Percentiles rank a stretch among this genome's conserved stretches.
Conservation (phyloP, 2,113 vertebrate species). For the Malurus melanocephalus region DNA sequence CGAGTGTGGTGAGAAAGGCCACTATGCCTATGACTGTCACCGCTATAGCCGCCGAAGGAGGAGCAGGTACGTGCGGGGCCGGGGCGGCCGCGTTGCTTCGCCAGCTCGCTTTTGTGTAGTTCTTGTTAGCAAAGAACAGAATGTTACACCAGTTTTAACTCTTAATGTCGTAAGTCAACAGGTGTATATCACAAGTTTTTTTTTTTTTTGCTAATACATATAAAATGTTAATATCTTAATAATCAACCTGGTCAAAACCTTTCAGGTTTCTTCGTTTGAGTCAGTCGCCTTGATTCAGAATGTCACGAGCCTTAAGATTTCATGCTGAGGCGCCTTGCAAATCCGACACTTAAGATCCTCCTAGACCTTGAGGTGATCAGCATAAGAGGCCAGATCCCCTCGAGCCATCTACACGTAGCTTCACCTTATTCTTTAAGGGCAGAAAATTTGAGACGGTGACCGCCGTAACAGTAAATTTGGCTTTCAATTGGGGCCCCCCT, state of each 20-base stretch:
- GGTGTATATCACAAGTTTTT: neutral
- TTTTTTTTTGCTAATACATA: neutral
- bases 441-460: conserved; percentile 87
- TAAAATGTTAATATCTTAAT: conserved; percentile 80
- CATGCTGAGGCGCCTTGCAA: conserved; percentile 92
- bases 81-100: conserved; percentile 21
- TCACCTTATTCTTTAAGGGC: conserved; percentile 87
- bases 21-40: conserved; percentile 89
- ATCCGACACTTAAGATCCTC: conserved; percentile 89
- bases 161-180: neutral
- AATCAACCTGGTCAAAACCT: conserved; percentile 82
- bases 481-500: conserved; percentile 86
- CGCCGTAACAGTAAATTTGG: conserved; percentile 89
- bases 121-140: conserved; percentile 25
- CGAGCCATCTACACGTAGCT: conserved; percentile 89
- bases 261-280: conserved; percentile 95
- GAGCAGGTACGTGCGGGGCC: conserved; percentile 78
- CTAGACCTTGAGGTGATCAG: conserved; percentile 92
- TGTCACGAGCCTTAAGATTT: conserved; percentile 93
- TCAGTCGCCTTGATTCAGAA: conserved; percentile 93
- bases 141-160: neutral
- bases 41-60: conserved; percentile 82
- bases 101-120: conserved; percentile 41
- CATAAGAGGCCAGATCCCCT: conserved; percentile 91
- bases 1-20: conserved; percentile 88